Base-by-base conservation (phyloP, 1,140 invertebrate genomes). In the Cydia strobilella region DNA sequence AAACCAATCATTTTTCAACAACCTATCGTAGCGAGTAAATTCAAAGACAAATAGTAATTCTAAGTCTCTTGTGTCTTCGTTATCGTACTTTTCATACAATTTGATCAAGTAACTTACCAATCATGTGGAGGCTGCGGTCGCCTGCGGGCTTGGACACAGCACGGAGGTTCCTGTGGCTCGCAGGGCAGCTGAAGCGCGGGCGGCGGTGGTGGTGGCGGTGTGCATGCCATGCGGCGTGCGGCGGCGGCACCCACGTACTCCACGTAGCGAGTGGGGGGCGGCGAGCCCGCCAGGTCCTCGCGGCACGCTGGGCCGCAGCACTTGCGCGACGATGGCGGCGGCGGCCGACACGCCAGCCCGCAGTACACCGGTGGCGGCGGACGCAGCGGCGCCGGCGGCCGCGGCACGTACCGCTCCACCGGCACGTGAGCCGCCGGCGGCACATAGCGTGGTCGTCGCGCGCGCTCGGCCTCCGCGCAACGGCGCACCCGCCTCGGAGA, bases 381-480 rank as follows among this genome's bases (percentile, higher is more conserved):
- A 15, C 89, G 93, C 84, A 94, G 92, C 66, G 94, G 94, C 6
- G 94, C 94, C 54, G 94, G 94, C 51, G 94, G 94, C 76, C 94
- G 93, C 48, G 95, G 95, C 76, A 95, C 95, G 79, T 95, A 95
- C 77, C 95, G 93, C 87, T 96, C 95, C 63, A 96, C 95, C 7
- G 95, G 95, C 76, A 95, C 95, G 85, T 96, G 95, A 48, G 95
- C 95, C 72, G 94, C 94, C 3, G 95, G 95, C 1, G 95, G 95
- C 74, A 95, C 94, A 75, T 95, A 95, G 65, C 94, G 92, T 85
- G 93, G 89, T 73, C 86, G 84, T 71, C 88, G 80, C 86, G 91
- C 78, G 86, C 93, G 94, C 74, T 94, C 94, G 62, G 94, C 83
- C 73, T 94, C 88, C 72, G 83, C 86, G 72, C 86, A 87, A 74